Evolutionary conservation across 1,140 invertebrate genomes (phyloP).

Genomic region (Zaprionus inermis): DNA sequence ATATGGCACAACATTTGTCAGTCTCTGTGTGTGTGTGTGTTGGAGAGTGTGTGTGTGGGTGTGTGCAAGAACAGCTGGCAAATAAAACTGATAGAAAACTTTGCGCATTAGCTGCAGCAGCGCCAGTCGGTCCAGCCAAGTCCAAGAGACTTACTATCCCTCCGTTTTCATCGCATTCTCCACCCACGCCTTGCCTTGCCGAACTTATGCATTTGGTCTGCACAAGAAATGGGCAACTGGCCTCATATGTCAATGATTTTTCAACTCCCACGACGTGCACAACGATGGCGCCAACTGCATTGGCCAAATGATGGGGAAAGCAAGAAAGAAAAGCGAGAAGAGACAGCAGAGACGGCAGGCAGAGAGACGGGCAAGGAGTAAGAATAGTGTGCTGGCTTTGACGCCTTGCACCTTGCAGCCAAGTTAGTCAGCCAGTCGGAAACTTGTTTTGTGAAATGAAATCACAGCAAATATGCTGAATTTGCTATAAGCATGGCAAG

Average conservation of each 20-base stretch:
- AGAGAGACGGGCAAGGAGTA: not conserved
- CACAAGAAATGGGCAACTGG: conserved; percentile 73
- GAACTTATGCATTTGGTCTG: conserved; percentile 72
- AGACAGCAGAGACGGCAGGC: not conserved
- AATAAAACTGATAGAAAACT: conserved; percentile 65
- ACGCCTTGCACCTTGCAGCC: conserved; percentile 42
- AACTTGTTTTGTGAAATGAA: not conserved
- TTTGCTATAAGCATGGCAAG: not conserved
- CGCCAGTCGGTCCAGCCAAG: conserved; percentile 75
- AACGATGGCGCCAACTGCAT: conserved; percentile 53
- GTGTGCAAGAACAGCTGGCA: conserved; percentile 59
- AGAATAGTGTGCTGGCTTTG: conserved; percentile 3
- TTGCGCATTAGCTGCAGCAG: conserved; percentile 72
- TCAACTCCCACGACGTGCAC: conserved; percentile 46
- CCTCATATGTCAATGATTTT: conserved; percentile 75
- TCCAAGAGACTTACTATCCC: conserved; percentile 16
- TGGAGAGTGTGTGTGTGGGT: conserved; percentile 14
- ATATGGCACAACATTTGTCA: conserved; percentile 37
- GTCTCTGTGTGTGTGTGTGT: conserved; percentile 1
- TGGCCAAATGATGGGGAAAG: conserved; percentile 10
- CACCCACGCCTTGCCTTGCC: not conserved
- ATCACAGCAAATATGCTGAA: not conserved
- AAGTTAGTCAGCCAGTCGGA: not conserved
- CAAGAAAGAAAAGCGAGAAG: not conserved
- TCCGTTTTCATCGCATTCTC: not conserved